Evolutionary conservation across 2,113 vertebrate species (phyloP), one percentile per base, ranked within the genome.

Genomic region (Pitta sordida): DNA sequence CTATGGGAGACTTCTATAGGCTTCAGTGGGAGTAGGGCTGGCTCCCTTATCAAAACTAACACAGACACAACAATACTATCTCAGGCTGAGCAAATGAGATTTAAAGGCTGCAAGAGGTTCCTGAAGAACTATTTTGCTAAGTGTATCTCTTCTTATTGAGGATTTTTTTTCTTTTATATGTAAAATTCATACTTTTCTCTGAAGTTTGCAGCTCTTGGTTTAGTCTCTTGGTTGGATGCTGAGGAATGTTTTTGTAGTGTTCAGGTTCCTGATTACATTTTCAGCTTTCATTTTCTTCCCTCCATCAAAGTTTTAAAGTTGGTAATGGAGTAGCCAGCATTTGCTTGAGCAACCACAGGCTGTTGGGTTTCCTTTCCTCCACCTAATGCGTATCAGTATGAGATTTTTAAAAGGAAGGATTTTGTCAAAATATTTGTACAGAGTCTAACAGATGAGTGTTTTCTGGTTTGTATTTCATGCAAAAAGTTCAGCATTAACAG

Each of bases 261-360:
- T 94, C 65, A 84, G 56, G 82, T 83, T 92, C 86, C 92, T 65
- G 87, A 46, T 49, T 55, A 67, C 68, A 69, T 84, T 85, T 88
- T 90, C 64, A 90, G 46, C 93, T 94, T 96, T 90, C 81, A 85
- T 94, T 96, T 96, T 82, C 88, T 85, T 94, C 87, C 60, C 53
- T 86, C 76, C 88, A 58, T 81, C 77, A 49, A 49, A 85, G 86
- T 96, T 94, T 92, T 95, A 52, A 90, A 93, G 59, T 74, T 88
- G 67, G 48, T 88, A 90, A 87, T 49, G 41, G 92, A 97, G 79
- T 94, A 94, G 68, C 87, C 86, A 83, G 27, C 34, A 32, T 86
- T 96, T 97, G 77, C 88, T 98, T 94, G 80, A 91, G 59, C 90
- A 96, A 92, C 71, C 74, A 91, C 94, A 97, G 89, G 91, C 94